A percentile compares a stretch with the other conserved stretches of the same genome.
Conservation (phyloP, 2,888 invertebrate genomes). For the Leptinotarsa haldemani region DNA sequence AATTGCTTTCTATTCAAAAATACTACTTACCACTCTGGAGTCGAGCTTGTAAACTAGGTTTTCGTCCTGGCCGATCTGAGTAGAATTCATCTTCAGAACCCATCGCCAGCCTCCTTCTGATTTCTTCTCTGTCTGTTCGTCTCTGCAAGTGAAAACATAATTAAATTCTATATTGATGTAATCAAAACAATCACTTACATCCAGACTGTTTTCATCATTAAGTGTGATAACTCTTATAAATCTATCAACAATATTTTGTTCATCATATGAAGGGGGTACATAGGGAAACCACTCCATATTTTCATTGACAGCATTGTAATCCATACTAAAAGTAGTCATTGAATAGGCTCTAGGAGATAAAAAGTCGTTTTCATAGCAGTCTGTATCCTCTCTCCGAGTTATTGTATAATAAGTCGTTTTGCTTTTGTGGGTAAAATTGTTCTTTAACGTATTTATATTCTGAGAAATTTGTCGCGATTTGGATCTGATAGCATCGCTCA, state of each 20-base stretch:
- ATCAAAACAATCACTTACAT: slow-evolving; percentile 48
- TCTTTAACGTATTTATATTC: slow-evolving; percentile 61
- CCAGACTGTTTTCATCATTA: slow-evolving; percentile 64
- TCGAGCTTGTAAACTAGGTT: slow-evolving; percentile 88
- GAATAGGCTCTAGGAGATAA: slow-evolving; percentile 71
- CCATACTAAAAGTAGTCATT: slow-evolving; percentile 64
- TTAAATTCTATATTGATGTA: background rate
- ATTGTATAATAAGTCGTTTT: slow-evolving; percentile 61
- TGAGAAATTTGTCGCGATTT: slow-evolving; percentile 61
- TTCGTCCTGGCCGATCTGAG: slow-evolving; percentile 79
- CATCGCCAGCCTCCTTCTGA: slow-evolving; percentile 88
- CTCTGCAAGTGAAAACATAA: slow-evolving; percentile 72
- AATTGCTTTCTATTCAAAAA: too few species aligned
- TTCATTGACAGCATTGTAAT: slow-evolving; percentile 69
- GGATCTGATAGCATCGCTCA: slow-evolving; percentile 63
- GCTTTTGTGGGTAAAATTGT: slow-evolving; percentile 60
- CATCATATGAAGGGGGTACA: slow-evolving; percentile 65
- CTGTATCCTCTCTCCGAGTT: slow-evolving; percentile 58
- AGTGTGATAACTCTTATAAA: slow-evolving; percentile 70
- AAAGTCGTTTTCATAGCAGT: slow-evolving; percentile 64
- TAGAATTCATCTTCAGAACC: slow-evolving; percentile 81
- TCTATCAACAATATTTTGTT: slow-evolving; percentile 70
- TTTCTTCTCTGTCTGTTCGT: slow-evolving; percentile 93
- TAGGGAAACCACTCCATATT: slow-evolving; percentile 66
- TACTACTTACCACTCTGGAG: slow-evolving; percentile 80